Evolutionary conservation across 2,113 vertebrate genomes (phyloP), one percentile per base, ranked within the genome.

Genomic region (Prinia subflava): DNA sequence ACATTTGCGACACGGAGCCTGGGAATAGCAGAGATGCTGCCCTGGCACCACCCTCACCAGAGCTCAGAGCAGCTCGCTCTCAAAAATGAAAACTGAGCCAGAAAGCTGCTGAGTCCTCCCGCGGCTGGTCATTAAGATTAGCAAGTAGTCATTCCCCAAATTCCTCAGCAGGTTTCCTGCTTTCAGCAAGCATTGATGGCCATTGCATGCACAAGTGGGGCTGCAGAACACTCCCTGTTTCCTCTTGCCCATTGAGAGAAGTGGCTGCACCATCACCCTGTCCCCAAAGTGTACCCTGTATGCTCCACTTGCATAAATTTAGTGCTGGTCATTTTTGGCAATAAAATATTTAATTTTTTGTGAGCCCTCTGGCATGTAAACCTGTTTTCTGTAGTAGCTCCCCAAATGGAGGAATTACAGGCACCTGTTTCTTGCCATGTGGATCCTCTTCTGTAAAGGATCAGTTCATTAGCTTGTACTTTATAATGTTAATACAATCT

Each of bases 1-100:
- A 70, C 60, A 15, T 62, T 57, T 65, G 42, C 0, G 0, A 52
- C 44, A 28, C 0, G 0, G 49, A 90, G 64, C 13, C 75, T 77
- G 75, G 59, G 63, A 80, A 55, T 1, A 88, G 68, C 35, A 24
- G 1, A 10, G 74, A 6, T 23, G 20, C 46, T 49, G 35, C 57
- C 18, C 17, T 56, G 44, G 15, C 62, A 75, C 37, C 55, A 42
- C 20, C 77, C 27, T 63, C 23, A 28, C 19, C 53, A 37, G 35
- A 24, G 44, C 65, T 53, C 42, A 18, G 42, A 69, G n/a, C 30
- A 87, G 30, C 84, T 84, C 0, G 0, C 33, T 81, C 65, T 28
- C 46, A 35, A 62, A 53, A 2, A 39, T 0, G 0, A 41, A 60
- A 92, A 53, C 9, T 13, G 17, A 76, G 7, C n/a, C 70, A 83